phyloP scores from a whole-genome alignment of 2,797 vertebrate species.

The Nannoperca australis region DNA sequence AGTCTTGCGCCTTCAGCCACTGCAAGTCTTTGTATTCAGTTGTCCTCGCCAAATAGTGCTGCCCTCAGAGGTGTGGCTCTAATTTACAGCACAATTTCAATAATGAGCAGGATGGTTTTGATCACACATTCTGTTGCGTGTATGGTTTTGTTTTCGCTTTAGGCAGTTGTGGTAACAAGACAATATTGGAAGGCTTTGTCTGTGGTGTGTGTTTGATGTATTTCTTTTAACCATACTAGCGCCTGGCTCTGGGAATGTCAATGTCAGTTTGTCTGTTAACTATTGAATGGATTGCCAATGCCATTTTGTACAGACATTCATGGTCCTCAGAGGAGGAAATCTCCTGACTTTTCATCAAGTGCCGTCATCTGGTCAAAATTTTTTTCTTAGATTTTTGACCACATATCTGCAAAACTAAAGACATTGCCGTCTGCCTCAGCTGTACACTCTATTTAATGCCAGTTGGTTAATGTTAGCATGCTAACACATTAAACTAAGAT shows the following conservation, averaged over 20 bases:
- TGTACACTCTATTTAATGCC: neutral
- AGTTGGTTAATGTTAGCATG: neutral
- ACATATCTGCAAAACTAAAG: neutral
- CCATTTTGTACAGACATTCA: neutral
- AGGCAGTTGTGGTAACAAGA: constrained; percentile 9
- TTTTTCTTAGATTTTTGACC: neutral
- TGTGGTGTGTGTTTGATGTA: neutral
- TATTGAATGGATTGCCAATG: neutral
- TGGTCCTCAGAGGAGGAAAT: neutral
- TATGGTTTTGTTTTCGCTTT: constrained; percentile 38
- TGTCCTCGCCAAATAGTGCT: constrained; percentile 4
- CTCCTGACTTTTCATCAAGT: neutral
- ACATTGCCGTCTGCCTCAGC: neutral
- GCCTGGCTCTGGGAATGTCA: neutral
- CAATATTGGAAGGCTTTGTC: constrained; percentile 1
- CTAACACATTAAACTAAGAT: neutral
- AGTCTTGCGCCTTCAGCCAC: neutral
- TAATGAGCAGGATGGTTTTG: constrained; percentile 38
- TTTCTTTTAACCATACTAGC: neutral
- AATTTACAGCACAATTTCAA: constrained; percentile 49
- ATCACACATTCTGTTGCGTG: constrained; percentile 34
- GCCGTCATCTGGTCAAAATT: neutral
- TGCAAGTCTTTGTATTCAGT: neutral
- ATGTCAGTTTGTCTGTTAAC: too few species aligned
- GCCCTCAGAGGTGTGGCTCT: constrained; percentile 13